Evolutionary conservation across 2,888 invertebrate genomes (phyloP).

Genomic region (Drosophila suboccidentalis): DNA sequence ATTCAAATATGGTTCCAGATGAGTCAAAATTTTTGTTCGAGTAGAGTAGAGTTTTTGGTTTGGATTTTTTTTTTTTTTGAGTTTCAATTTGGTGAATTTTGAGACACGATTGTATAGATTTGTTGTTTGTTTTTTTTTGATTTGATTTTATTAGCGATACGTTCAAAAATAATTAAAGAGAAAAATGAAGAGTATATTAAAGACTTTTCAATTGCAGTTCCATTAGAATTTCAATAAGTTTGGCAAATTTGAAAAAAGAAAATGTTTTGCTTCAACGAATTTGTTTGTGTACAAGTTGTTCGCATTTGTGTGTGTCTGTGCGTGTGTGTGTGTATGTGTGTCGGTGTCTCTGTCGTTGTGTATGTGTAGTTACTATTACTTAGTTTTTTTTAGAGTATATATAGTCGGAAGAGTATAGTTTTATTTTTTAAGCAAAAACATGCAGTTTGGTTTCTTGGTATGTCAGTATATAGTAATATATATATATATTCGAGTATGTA

Average conservation of each 20-base stretch:
- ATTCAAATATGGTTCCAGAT: slow-evolving; percentile 48
- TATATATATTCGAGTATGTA: slow-evolving; percentile 23
- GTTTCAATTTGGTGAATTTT: slow-evolving; percentile 66
- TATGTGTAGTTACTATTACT: slow-evolving; percentile 51
- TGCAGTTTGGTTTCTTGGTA: slow-evolving; percentile 37
- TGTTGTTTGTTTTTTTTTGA: slow-evolving; percentile 27
- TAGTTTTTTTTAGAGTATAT: slow-evolving; percentile 51
- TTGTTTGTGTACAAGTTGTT: slow-evolving; percentile 52
- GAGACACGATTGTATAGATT: slow-evolving; percentile 59
- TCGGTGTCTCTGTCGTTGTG: slow-evolving; percentile 30
- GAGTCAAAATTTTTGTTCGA: slow-evolving; percentile 64
- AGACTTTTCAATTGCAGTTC: slow-evolving; percentile 74
- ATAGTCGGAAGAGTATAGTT: slow-evolving; percentile 55
- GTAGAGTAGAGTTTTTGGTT: slow-evolving; percentile 65
- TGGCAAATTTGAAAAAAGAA: slow-evolving; percentile 63
- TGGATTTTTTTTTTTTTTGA: slow-evolving; percentile 45
- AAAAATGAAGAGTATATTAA: slow-evolving; percentile 80
- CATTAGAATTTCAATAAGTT: slow-evolving; percentile 67
- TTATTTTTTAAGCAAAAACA: slow-evolving; percentile 56
- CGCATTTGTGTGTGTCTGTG: slow-evolving; percentile 23
- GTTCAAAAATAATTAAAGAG: slow-evolving; percentile 82
- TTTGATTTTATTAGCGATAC: slow-evolving; percentile 75
- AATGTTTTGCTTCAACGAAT: slow-evolving; percentile 61
- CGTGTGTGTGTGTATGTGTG: slow-evolving; percentile 25
- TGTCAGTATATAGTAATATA: slow-evolving; percentile 29